Base-by-base conservation (phyloP, 2,113 vertebrate species). In the Platichthys flesus region DNA sequence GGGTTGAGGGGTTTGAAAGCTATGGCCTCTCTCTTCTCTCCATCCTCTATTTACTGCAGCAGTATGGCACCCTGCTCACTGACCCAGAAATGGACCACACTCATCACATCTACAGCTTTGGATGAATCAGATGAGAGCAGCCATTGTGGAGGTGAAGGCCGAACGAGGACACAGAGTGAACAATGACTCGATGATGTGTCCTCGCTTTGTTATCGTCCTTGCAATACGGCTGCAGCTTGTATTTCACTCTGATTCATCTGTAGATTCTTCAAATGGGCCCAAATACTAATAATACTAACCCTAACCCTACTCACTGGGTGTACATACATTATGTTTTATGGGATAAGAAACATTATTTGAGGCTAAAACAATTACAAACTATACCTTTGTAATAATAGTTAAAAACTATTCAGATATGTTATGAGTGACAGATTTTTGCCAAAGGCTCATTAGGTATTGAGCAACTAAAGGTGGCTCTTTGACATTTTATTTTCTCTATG, bases 81-180 rank as follows among this genome's bases (percentile, higher is more conserved):
- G 91, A 94, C 90, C 93, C 91, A 90, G 89, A 94, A 94, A 93
- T 90, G 85, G 77, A 67, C 83, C 79, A 74, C 87, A 92, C 90
- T 94, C 94, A 93, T 94, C 94, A 94, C 45, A 91, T 91, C 85
- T 85, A 73, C 61, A 85, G 88, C 88, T 89, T 87, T 93, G 86
- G 78, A 90, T 91, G 89, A 92, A 88, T 91, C 90, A 93, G 84
- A 82, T 52, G 61, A 71, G 76, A 79, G 79, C 71, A 70, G 82
- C 74, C 81, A 91, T 92, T 94, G 85, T 91, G 69, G 71, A 57
- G 51, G 73, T 71, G 83, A 78, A 77, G 84, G 76, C 40, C 23
- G 3, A 65, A 67, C 26, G 9, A 54, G 40, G 40, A 12, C 40
- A 42, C 49, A 68, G 0, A 0, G 65, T 75, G 58, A 71, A 88